Conservation (phyloP, 1,140 invertebrate genomes). For the Heterodera carotae region DNA sequence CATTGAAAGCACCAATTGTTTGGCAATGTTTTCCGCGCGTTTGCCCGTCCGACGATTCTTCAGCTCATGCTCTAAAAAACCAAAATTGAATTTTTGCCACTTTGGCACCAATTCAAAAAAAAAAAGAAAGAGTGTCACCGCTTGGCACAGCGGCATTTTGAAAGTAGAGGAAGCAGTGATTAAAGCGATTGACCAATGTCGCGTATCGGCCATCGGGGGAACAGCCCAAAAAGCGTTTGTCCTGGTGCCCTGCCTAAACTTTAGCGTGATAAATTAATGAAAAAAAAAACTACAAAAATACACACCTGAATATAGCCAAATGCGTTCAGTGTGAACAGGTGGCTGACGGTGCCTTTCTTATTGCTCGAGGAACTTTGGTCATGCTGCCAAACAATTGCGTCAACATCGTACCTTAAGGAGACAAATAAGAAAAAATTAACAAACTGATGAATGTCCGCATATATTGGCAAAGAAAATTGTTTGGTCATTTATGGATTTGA, state of each 20-base stretch:
- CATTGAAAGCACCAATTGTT: conserved; percentile 38
- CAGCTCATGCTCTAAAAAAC: conserved; percentile 29
- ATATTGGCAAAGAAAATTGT: neutral
- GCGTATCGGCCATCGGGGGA: conserved; percentile 39
- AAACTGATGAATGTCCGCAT: neutral
- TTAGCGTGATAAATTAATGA: conserved; percentile 10
- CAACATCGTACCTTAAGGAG: conserved; percentile 17
- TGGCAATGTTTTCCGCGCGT: conserved; percentile 26
- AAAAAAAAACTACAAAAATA: neutral
- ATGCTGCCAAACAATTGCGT: conserved; percentile 30
- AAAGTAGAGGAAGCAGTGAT: conserved; percentile 40
- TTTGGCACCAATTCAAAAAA: neutral
- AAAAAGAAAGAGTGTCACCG: conserved; percentile 9
- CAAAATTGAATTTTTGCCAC: neutral
- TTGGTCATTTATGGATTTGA: no score
- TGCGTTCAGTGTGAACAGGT: conserved; percentile 26
- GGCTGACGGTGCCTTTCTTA: neutral
- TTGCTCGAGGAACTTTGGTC: neutral
- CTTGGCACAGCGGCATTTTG: conserved; percentile 36
- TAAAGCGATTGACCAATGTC: conserved; percentile 35
- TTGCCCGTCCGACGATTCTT: conserved; percentile 35
- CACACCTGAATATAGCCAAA: conserved; percentile 33
- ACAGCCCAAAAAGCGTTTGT: conserved; percentile 36
- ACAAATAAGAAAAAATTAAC: neutral
- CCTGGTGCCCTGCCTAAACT: conserved; percentile 40